Base-by-base conservation (phyloP, 2,113 vertebrate species). In the Melanerpes aurifrons region DNA sequence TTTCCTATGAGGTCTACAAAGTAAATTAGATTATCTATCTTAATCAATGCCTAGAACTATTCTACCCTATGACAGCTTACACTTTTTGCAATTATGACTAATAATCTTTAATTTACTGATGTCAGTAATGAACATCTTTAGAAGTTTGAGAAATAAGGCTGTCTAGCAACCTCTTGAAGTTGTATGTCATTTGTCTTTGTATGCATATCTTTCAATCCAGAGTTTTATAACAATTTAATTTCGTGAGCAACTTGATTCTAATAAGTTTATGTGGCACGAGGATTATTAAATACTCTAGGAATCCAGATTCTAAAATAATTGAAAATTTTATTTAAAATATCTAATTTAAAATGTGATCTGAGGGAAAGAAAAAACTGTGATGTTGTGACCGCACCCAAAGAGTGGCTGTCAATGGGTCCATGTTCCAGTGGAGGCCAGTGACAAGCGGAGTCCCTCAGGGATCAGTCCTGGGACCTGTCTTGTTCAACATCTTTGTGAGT, bases 261-360 rank as follows among this genome's bases (percentile, higher is more conserved):
- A 68, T n/a, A 59, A 9, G 4, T 6, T 78, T 71, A 17, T 26
- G 31, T 24, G 5, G 10, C 37, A 37, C 7, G 35, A 91, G 35
- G 13, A 48, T 62, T 70, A 59, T n/a, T 2, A 85, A 78, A 71
- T n/a, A 40, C 2, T 50, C 6, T 40, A 45, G 9, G 8, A 86
- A 61, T 29, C 2, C 15, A 80, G 17, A 80, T 20, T 57, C 48
- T 71, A 43, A 47, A 57, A 57, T 54, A 24, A 9, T 4, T 0
- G 78, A 29, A n/a, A 50, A 20, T 56, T 88, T 56, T 20, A 43
- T 56, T 73, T 37, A 18, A 69, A 76, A 57, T 35, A 35, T 6
- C 1, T 28, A 14, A 3, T 12, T 5, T 22, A 37, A 40, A 40
- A 40, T 40, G 0, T 5, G 1, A 43, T 76, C 14, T 24, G 15